Evolutionary conservation across 64 coral and sea anemone genomes (phyloP), one percentile per base, ranked within the genome.

Genomic region (Acropora yongei): DNA sequence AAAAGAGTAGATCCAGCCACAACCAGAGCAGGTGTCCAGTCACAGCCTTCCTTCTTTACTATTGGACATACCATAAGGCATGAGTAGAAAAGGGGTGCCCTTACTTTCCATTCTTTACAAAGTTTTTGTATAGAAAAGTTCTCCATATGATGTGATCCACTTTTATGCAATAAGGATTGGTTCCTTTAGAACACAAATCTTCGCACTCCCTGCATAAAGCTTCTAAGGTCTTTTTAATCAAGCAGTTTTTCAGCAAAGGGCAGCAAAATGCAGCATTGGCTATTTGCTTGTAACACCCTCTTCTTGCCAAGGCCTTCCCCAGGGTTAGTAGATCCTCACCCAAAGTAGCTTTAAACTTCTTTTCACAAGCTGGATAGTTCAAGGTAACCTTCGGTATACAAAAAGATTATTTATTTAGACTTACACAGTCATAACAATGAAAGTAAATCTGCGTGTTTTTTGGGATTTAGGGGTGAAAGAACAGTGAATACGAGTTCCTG

Each of bases 51-150:
- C 55, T 83, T 43, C 40, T 83, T 57, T 10, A 60, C 53, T 53
- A 57, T 83, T 40, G 80, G 57, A 60, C 80, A 60, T 83, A 57
- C 65, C 48, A 83, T 55, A 18, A 83, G 80, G 13, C 60, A 51
- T 58, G 80, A 83, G 61, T 83, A 83, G 55, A 83, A 83, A 44
- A 83, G 80, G 53, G 80, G 80, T 63, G 80, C 50, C 55, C 80
- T 53, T 19, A 11, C 53, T 60, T 83, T 55, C 49, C 53, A 83
- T 41, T 83, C 50, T 60, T 51, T 60, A 83, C 80, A 60, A 41
- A 83, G 49, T 13, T 57, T 63, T 48, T 51, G 40, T 57, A 83
- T 40, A 55, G 48, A 39, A 57, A 83, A 83, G 55, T 83, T 8
- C 79, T 53, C 20, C 80, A 83, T 83, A 14, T 83, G 57, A 83